Conservation (phyloP, 2,797 vertebrate species). For the Sciurus vulgaris region DNA sequence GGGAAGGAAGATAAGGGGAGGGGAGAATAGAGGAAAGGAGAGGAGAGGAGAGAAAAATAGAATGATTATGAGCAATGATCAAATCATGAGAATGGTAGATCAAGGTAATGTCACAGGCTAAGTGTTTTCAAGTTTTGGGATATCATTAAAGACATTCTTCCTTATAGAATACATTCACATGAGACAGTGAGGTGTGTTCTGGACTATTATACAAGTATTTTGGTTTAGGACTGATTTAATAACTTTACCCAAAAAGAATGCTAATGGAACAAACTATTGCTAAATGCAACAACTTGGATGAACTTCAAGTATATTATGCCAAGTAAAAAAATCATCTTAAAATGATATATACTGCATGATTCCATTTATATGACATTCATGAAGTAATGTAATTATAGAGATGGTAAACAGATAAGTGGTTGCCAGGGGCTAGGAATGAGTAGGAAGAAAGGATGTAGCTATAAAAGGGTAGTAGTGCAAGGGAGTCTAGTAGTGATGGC, state of each 20-base stretch:
- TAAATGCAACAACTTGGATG: constrained; percentile 50
- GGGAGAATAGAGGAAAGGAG: no score
- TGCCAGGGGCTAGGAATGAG: background rate
- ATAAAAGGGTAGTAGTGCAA: background rate
- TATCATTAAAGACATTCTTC: constrained; percentile 34
- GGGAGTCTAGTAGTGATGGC: background rate
- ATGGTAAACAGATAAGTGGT: background rate
- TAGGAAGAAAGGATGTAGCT: background rate
- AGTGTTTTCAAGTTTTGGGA: constrained; percentile 32
- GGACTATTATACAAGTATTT: constrained; percentile 21
- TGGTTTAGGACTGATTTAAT: constrained; percentile 2
- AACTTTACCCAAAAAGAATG: constrained; percentile 30
- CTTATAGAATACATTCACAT: constrained; percentile 28
- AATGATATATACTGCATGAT: background rate
- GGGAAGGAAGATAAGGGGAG: no score
- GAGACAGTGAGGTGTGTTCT: background rate
- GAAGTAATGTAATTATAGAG: constrained; percentile 33
- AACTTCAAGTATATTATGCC: constrained; percentile 32
- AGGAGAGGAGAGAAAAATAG: no score
- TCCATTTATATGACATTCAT: constrained; percentile 38
- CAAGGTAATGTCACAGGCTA: background rate
- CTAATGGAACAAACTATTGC: constrained; percentile 40
- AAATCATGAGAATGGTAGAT: background rate
- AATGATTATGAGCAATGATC: background rate
- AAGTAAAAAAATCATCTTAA: constrained; percentile 10